Evolutionary conservation across 2,113 vertebrate species (phyloP), one percentile per base, ranked within the genome.

Genomic region (Gadus chalcogrammus): DNA sequence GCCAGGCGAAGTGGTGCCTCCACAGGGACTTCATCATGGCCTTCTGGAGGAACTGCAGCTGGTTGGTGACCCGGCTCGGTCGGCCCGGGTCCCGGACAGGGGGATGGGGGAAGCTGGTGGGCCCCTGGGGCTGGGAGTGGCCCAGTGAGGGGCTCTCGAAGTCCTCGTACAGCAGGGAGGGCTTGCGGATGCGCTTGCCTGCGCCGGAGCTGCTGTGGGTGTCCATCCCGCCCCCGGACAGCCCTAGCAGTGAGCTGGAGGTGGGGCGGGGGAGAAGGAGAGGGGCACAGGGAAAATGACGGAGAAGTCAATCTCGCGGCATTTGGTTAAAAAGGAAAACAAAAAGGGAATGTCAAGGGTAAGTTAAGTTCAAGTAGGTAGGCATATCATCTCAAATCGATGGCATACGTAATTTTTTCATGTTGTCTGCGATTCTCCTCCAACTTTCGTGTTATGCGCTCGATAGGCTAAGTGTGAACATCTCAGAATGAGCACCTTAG

Each of bases 1-100:
- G 96, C 96, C 96, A 98, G 0, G 96, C 94, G 6, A 98, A 98
- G 80, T 98, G 94, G 58, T 98, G 96, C 48, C 95, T 94, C 96
- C 95, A 98, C 12, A 98, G 85, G 1, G 89, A 94, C 75, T 97
- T 97, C 83, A 94, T 92, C 68, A 98, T 89, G 74, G 94, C 94
- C 68, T 94, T 97, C 88, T 96, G 94, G 68, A 98, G 93, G 69
- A 93, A 98, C 79, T 96, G 96, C 18, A 98, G 90, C 83, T 98
- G 96, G 84, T 98, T 98, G 69, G 96, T 98, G 65, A 94, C 79
- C 48, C 95, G 87, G 28, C 94, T 93, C 0, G 89, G 93, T 0
- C 94, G 93, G 67, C 86, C 92, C 4, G 94, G 92, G 52, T 97
- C 96, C 59, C 90, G 93, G 17, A 96, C 92, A 0, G 93, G 79